Percentiles rank a stretch among this genome's conserved stretches.
phyloP scores from a whole-genome alignment of 1,140 invertebrate genomes.

The Anastatus disparis region DNA sequence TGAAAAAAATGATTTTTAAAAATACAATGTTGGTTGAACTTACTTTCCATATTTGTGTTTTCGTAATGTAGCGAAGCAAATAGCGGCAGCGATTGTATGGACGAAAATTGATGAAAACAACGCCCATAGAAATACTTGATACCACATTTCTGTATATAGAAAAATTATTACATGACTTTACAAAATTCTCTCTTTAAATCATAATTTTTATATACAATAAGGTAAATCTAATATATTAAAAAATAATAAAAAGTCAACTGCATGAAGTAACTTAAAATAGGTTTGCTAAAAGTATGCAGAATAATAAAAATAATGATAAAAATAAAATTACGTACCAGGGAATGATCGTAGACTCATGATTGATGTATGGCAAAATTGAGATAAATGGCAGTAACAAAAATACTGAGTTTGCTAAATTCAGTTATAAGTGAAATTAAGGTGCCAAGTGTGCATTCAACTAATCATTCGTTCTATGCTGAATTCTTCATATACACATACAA shows the following conservation, averaged over 20 bases:
- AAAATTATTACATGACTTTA: background rate
- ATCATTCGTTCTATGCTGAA: conserved; percentile 9
- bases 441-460: conserved; percentile 25
- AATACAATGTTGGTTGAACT: conserved; percentile 51
- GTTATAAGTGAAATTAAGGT: conserved; percentile 40
- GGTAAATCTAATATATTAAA: too few relatives aligned
- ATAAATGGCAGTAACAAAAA: conserved; percentile 32
- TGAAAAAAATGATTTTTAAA: too few relatives aligned
- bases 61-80: conserved; percentile 88
- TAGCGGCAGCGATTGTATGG: conserved; percentile 88
- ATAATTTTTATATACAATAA: background rate
- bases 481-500: conserved; percentile 6
- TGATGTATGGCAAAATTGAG: conserved; percentile 39
- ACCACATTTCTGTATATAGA: conserved; percentile 87
- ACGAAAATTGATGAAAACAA: conserved; percentile 93
- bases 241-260: too few relatives aligned
- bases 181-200: too few relatives aligned
- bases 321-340: conserved; percentile 46
- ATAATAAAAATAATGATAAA: conserved; percentile 20
- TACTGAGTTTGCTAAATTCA: conserved; percentile 29
- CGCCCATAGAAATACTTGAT: conserved; percentile 93
- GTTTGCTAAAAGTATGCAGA: background rate
- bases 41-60: conserved; percentile 93
- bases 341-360: conserved; percentile 51
- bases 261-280: too few relatives aligned